Conservation (phyloP, 2,888 invertebrate genomes). For the Margaritifera margaritifera region DNA sequence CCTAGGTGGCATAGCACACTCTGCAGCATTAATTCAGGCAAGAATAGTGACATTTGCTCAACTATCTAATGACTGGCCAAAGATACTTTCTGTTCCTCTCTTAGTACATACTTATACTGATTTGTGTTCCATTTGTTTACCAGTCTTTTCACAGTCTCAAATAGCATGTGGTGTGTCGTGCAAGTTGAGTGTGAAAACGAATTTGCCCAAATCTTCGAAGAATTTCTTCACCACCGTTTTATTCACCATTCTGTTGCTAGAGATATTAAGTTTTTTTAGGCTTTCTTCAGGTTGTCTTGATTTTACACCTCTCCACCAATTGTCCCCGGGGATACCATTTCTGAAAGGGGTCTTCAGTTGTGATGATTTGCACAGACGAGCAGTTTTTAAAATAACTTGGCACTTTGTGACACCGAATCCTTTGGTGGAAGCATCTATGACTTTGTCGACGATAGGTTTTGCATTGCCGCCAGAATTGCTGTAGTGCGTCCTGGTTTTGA, state of each 20-base stretch:
- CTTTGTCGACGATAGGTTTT: not conserved
- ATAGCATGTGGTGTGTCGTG: too few species aligned
- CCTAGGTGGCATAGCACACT: too few species aligned
- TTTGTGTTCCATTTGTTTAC: not conserved
- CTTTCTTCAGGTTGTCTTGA: conserved; percentile 2
- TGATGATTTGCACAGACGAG: too few species aligned
- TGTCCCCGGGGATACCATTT: too few species aligned
- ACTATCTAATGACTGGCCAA: not conserved
- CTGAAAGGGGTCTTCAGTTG: too few species aligned
- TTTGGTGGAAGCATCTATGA: conserved; percentile 1
- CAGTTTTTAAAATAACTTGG: too few species aligned
- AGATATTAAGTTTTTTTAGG: too few species aligned
- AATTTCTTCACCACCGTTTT: too few species aligned
- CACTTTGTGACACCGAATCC: not conserved
- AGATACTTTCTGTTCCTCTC: not conserved
- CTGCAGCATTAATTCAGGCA: conserved; percentile 4
- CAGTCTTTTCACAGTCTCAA: conserved; percentile 2
- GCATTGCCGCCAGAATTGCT: not conserved
- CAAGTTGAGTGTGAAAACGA: too few species aligned
- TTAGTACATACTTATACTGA: not conserved
- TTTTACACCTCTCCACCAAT: conserved; percentile 1
- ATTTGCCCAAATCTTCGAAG: too few species aligned
- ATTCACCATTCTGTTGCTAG: too few species aligned
- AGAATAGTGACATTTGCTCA: not conserved
- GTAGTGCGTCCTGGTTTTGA: too few species aligned